phyloP scores from a whole-genome alignment of 2,113 vertebrate genomes.

The Podilymbus podiceps region DNA sequence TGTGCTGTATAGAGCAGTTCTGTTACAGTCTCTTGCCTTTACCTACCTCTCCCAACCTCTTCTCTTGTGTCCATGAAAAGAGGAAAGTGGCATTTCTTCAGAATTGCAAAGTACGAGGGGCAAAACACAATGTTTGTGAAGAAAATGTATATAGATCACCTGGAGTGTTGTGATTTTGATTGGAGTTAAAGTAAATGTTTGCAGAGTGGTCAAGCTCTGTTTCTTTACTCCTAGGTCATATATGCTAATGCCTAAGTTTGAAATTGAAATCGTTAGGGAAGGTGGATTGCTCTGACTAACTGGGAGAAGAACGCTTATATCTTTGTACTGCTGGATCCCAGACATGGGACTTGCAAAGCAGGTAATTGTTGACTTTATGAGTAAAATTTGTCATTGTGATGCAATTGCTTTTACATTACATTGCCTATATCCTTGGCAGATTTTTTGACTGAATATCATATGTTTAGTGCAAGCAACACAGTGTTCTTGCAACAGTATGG shows the following conservation, averaged over 20 bases:
- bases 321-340: not conserved
- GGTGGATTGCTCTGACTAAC: not conserved
- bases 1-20: not conserved
- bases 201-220: not conserved
- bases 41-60: not conserved
- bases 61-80: not conserved
- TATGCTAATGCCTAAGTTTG: not conserved
- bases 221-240: not conserved
- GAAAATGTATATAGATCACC: not conserved
- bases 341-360: not conserved
- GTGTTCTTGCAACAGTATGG: not conserved
- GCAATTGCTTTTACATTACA: not conserved
- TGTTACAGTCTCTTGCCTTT: not conserved
- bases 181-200: not conserved
- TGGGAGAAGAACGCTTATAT: not conserved
- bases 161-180: not conserved
- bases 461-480: not conserved
- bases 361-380: not conserved
- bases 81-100: not conserved
- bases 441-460: not conserved
- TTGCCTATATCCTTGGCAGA: fast-evolving
- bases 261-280: not conserved
- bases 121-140: not conserved
- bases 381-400: not conserved
- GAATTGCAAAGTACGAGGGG: not conserved